phyloP scores from a whole-genome alignment of 2,888 invertebrate genomes.

The Labia minor region DNA sequence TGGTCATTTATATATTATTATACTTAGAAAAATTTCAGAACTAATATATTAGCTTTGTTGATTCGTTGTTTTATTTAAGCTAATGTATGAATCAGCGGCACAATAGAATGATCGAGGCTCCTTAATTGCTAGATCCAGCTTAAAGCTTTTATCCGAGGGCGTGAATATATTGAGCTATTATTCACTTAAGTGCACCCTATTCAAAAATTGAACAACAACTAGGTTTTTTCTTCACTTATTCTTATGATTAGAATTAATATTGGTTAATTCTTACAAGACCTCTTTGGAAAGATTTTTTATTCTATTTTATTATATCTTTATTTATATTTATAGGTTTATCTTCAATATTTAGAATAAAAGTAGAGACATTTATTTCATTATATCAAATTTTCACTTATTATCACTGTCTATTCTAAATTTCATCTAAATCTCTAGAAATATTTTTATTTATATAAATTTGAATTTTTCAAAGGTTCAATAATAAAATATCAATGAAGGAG shows the following conservation, averaged over 20 bases:
- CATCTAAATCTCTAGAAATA: background rate
- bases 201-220: background rate
- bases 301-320: too few species aligned
- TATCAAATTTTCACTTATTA: background rate
- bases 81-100: constrained; percentile 1
- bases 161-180: background rate
- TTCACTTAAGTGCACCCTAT: background rate
- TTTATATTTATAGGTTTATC: background rate
- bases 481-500: too few species aligned
- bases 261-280: too few species aligned
- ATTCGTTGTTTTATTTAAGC: background rate
- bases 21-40: too few species aligned
- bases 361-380: background rate
- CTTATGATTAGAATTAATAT: too few species aligned
- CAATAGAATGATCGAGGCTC: background rate
- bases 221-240: background rate
- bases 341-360: background rate
- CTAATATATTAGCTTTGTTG: background rate
- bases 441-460: too few species aligned
- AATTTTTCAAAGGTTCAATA: too few species aligned
- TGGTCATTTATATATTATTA: too few species aligned
- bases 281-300: too few species aligned
- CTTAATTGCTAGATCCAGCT: background rate
- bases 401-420: background rate
- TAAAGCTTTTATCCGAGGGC: background rate